These are phyloP conservation scores for Macrotus californicus DNA, from an alignment of 2,113 vertebrate genomes.

Conservation along the genomic window DNA sequence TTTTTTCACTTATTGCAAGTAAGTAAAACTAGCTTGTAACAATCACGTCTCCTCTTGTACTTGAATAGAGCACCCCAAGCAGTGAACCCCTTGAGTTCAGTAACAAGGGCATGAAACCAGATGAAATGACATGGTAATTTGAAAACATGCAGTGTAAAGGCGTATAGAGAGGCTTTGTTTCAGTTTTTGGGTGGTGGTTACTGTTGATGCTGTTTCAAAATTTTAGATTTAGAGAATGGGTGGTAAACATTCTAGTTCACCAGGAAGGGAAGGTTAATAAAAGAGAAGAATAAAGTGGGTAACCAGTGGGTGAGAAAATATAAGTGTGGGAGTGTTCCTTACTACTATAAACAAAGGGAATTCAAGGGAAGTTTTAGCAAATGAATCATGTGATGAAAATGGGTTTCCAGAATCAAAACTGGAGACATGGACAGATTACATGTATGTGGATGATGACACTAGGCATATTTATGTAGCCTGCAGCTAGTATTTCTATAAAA, in stretches of 20 bases:
- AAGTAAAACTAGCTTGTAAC: not conserved
- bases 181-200: not conserved
- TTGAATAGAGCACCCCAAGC: not conserved
- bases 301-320: not conserved
- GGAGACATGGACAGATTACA: not conserved
- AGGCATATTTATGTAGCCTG: not conserved
- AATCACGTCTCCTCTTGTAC: not conserved
- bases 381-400: not conserved
- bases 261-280: not conserved
- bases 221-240: not conserved
- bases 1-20: not conserved
- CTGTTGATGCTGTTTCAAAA: not conserved
- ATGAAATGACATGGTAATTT: not conserved
- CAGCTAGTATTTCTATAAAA: conserved; percentile 27
- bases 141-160: not conserved
- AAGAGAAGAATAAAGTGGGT: not conserved
- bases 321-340: not conserved
- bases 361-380: not conserved
- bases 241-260: not conserved
- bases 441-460: not conserved
- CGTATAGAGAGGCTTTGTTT: not conserved
- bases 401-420: not conserved
- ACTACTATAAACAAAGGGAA: conserved; percentile 4
- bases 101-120: not conserved
- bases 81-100: not conserved